Conservation (phyloP, 2,888 invertebrate species). For the Cantharis nigra region DNA sequence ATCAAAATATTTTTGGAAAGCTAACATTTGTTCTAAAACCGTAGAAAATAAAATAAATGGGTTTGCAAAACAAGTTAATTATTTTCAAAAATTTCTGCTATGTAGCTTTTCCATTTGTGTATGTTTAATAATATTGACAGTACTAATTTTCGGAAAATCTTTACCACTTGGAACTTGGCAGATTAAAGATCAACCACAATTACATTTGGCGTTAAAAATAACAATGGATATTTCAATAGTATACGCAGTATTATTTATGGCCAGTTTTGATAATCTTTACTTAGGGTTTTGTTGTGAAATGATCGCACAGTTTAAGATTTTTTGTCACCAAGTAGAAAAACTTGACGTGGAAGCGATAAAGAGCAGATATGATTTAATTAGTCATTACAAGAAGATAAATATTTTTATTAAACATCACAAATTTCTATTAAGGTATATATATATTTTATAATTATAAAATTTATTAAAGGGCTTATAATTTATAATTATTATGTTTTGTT, state of each 20-base stretch:
- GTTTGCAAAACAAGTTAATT: neutral
- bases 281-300: neutral
- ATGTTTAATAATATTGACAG: neutral
- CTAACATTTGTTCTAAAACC: neutral
- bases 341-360: neutral
- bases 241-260: neutral
- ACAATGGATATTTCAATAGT: neutral
- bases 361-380: neutral
- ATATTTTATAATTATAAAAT: too few relatives aligned
- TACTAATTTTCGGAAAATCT: neutral
- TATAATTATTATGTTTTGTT: neutral
- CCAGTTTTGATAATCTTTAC: neutral
- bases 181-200: neutral
- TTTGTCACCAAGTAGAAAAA: neutral
- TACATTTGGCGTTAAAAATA: neutral
- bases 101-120: neutral
- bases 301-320: neutral
- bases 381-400: too few relatives aligned
- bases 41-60: neutral
- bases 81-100: neutral
- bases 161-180: neutral
- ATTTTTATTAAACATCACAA: neutral
- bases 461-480: neutral
- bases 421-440: neutral
- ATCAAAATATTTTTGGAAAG: neutral